phyloP scores from a whole-genome alignment of 2,113 vertebrate species.

The Bucco capensis region DNA sequence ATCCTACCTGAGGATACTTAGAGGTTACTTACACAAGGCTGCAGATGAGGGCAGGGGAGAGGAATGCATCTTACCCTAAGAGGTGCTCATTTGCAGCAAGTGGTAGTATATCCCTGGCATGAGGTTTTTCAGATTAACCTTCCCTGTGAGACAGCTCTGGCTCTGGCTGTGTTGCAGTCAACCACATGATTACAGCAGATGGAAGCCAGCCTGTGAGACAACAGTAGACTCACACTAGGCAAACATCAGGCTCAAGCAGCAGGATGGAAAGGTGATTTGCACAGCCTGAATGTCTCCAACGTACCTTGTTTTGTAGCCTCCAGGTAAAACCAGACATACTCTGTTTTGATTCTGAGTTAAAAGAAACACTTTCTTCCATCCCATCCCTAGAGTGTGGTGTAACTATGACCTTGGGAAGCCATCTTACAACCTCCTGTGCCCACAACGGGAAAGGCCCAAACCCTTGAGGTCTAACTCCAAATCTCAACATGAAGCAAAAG shows the following conservation, averaged over 20 bases:
- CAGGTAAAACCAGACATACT: background rate
- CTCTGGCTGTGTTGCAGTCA: background rate
- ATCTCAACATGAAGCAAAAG: background rate
- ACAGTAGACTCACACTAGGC: background rate
- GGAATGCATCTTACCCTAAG: background rate
- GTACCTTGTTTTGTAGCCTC: background rate
- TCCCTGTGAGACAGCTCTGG: background rate
- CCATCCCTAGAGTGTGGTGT: rapidly evolving
- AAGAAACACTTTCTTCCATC: background rate
- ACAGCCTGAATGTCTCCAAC: no score
- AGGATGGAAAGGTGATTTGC: background rate
- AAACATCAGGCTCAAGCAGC: background rate
- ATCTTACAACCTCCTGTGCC: background rate
- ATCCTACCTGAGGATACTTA: background rate
- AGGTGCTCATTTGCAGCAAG: background rate
- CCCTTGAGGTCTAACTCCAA: background rate
- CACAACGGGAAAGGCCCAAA: background rate
- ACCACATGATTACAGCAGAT: background rate
- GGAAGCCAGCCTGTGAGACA: background rate
- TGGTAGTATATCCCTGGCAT: rapidly evolving
- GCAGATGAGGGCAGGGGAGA: background rate
- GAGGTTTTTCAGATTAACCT: background rate
- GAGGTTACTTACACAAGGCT: background rate
- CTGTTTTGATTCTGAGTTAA: background rate
- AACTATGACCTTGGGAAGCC: background rate